Percentiles rank a stretch among this genome's conserved stretches.
These are phyloP conservation scores for Eudyptes chrysolophus DNA, from an alignment of 2,113 vertebrate genomes.

Conservation along the genomic window DNA sequence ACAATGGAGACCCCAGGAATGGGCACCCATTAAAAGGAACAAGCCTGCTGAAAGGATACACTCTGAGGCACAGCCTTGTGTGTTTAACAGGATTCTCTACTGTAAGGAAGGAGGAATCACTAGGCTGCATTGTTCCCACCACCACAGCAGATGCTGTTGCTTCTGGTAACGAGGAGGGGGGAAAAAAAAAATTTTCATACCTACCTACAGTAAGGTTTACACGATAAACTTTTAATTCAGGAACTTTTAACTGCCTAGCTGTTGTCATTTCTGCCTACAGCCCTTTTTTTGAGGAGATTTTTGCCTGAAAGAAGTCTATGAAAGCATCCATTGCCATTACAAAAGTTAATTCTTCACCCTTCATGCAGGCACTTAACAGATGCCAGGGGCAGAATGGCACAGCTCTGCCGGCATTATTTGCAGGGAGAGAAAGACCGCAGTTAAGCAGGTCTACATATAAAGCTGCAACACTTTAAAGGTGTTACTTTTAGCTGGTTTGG, in stretches of 20 bases:
- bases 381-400: conserved; percentile 74
- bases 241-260: conserved; percentile 14
- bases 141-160: conserved; percentile 67
- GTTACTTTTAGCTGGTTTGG: conserved; percentile 38
- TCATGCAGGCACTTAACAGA: conserved; percentile 74
- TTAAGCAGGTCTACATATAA: conserved; percentile 54
- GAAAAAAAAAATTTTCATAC: not conserved
- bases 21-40: conserved; percentile 74
- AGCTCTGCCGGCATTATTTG: conserved; percentile 53
- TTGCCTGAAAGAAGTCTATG: conserved; percentile 62
- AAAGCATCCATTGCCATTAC: conserved; percentile 67
- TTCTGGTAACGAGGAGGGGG: conserved; percentile 16
- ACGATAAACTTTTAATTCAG: not conserved
- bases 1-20: conserved; percentile 73
- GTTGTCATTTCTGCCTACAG: not conserved
- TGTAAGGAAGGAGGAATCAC: conserved; percentile 67
- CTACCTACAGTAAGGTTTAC: conserved; percentile 17
- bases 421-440: conserved; percentile 32
- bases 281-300: conserved; percentile 50
- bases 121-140: conserved; percentile 69
- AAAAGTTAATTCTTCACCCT: conserved; percentile 67
- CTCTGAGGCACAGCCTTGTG: conserved; percentile 66
- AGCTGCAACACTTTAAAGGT: conserved; percentile 61
- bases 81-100: conserved; percentile 69
- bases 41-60: conserved; percentile 65